Percentiles rank a stretch among this genome's conserved stretches.
Conservation (phyloP, 2,113 vertebrate species). For the Myotis brandtii region DNA sequence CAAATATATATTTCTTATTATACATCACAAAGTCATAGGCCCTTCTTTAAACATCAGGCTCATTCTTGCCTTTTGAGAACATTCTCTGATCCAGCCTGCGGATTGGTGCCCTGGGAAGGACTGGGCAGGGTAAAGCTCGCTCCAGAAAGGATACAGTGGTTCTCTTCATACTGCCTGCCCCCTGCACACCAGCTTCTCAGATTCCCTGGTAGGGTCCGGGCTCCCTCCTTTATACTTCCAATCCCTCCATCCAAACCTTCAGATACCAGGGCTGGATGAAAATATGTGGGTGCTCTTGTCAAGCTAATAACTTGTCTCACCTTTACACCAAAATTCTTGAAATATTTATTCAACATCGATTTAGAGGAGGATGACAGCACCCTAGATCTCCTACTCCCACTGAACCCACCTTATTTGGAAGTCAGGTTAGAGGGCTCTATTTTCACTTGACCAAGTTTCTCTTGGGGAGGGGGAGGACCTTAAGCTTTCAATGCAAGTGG, state of each 20-base stretch:
- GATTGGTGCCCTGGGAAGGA: not conserved
- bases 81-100: not conserved
- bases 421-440: not conserved
- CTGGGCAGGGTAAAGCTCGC: not conserved
- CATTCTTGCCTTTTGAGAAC: not conserved
- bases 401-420: not conserved
- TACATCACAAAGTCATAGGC: not conserved
- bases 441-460: not conserved
- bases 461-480: not conserved
- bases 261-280: not conserved
- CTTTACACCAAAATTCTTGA: not conserved
- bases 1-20: not conserved
- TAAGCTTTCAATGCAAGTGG: not conserved
- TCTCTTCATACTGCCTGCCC: not conserved
- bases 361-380: not conserved
- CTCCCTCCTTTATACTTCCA: not conserved
- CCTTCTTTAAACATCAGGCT: not conserved
- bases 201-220: not conserved
- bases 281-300: not conserved
- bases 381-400: not conserved
- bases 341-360: not conserved
- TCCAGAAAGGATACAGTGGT: accelerated
- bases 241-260: not conserved
- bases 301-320: not conserved
- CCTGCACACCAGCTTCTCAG: not conserved